These are phyloP conservation scores for Papilio polytes DNA, from an alignment of 1,140 invertebrate species.

Conservation along the genomic window DNA sequence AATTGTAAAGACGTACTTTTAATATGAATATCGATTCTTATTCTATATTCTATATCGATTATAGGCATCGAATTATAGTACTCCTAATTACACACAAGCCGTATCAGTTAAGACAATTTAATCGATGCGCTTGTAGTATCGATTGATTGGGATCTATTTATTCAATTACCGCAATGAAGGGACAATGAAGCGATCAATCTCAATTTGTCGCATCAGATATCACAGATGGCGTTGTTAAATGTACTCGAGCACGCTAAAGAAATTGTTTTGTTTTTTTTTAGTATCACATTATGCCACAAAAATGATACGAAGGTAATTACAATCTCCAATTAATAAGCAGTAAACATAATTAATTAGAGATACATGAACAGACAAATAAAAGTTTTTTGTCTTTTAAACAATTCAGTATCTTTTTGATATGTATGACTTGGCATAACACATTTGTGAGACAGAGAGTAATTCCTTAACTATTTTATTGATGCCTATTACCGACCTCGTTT, in stretches of 20 bases:
- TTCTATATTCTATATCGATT: not conserved
- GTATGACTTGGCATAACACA: not conserved
- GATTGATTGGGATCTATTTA: constrained; percentile 23
- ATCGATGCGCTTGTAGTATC: constrained; percentile 12
- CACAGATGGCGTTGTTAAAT: constrained; percentile 26
- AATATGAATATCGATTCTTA: not conserved
- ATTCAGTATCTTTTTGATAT: not conserved
- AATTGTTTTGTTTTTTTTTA: constrained; percentile 8
- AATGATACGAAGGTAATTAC: not conserved
- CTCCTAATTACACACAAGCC: constrained; percentile 23
- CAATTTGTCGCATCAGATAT: constrained; percentile 1
- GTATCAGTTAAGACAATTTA: constrained; percentile 27
- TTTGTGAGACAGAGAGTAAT: not conserved
- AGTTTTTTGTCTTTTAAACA: too few species aligned
- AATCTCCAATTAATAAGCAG: too few species aligned
- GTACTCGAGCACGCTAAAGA: not conserved
- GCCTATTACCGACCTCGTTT: not conserved
- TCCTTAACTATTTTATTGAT: constrained; percentile 3
- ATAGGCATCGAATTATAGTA: constrained; percentile 11
- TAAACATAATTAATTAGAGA: too few species aligned
- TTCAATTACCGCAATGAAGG: constrained; percentile 25
- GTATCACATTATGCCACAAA: not conserved
- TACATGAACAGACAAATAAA: too few species aligned
- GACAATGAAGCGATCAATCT: constrained; percentile 35
- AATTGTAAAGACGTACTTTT: not conserved